Conservation (phyloP, 37 sponge, comb jelly and placozoan species). For the Diacarnus erythraeanus region DNA sequence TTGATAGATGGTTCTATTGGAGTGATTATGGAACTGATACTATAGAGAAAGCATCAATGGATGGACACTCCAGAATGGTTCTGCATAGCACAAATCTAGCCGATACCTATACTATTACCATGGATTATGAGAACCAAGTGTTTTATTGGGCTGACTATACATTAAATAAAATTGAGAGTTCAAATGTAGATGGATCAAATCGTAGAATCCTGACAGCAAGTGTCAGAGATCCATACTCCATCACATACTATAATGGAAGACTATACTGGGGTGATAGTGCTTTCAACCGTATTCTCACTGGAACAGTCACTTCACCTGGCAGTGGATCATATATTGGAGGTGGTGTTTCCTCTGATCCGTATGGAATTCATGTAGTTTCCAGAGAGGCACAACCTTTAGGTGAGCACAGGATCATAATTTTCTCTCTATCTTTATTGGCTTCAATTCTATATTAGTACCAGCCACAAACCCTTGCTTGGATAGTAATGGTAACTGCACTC, state of each 20-base stretch:
- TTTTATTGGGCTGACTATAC: slow-evolving; percentile 32
- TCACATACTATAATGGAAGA: slow-evolving; percentile 18
- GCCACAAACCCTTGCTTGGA: neutral
- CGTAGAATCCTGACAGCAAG: slow-evolving; percentile 6
- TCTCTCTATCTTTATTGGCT: neutral
- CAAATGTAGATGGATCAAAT: slow-evolving; percentile 22
- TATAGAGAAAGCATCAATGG: slow-evolving; percentile 66
- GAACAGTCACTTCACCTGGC: neutral
- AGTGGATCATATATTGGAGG: slow-evolving; percentile 13
- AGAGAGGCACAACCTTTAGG: slow-evolving; percentile 2
- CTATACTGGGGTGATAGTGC: slow-evolving; percentile 12
- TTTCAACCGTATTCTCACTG: neutral
- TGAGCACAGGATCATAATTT: neutral
- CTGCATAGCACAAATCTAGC: slow-evolving; percentile 1
- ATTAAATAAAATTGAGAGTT: slow-evolving; percentile 15
- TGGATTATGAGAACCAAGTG: slow-evolving; percentile 19
- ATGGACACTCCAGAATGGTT: slow-evolving; percentile 42
- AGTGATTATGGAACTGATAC: slow-evolving; percentile 37
- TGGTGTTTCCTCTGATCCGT: neutral
- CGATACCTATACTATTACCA: slow-evolving; percentile 9
- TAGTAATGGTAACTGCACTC: slow-evolving; percentile 6
- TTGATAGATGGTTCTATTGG: slow-evolving; percentile 55
- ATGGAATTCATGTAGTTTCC: neutral
- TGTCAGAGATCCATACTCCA: slow-evolving; percentile 1
- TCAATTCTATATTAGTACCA: neutral